Evolutionary conservation across 1,140 invertebrate species (phyloP), one percentile per base, ranked within the genome.

Genomic region (Doryteuthis pealeii): DNA sequence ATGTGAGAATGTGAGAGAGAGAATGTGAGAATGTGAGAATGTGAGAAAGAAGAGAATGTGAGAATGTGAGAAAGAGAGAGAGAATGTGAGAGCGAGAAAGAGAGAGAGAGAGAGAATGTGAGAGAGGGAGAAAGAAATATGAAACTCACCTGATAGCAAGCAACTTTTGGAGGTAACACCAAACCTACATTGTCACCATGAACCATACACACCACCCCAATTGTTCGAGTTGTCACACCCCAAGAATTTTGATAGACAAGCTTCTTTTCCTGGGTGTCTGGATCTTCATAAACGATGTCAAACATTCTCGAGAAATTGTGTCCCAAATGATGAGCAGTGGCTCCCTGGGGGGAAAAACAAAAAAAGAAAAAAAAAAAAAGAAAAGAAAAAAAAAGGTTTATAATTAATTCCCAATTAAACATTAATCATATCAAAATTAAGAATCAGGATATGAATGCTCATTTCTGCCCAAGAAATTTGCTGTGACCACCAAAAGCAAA

Each of bases 281-380:
- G 95, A 87, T 98, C 94, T 87, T 99, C 96, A 84, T 93, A 96
- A 8, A 94, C 90, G 76, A 99, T 97, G 77, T 99, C 96, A 89
- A 99, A 99, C 97, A 99, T 99, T 89, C 97, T 98, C 0, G 96
- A 97, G 86, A 99, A 99, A 87, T 99, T 99, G 89, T 99, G 97
- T 0, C 98, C 98, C 31, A 99, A 89, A 88, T 98, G 95, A 90
- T 99, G 98, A 75, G 97, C 99, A 0, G 98, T 99, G 0, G 92
- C 98, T 35, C 96, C 96, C 92, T 93, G 79, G 30, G 75, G 71
- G 30, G 43, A 66, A 67, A 74, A 14, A 72, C 33, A 31, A 15
- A 62, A 62, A 30, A 62, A 3, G 10, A 40, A 10, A 40, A 40
- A 40, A 40, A 40, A 28, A 31, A 65, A 30, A 31, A 15, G 4